phyloP scores from a whole-genome alignment of 2,797 vertebrate species.

The Pseudocheirus occidentalis region DNA sequence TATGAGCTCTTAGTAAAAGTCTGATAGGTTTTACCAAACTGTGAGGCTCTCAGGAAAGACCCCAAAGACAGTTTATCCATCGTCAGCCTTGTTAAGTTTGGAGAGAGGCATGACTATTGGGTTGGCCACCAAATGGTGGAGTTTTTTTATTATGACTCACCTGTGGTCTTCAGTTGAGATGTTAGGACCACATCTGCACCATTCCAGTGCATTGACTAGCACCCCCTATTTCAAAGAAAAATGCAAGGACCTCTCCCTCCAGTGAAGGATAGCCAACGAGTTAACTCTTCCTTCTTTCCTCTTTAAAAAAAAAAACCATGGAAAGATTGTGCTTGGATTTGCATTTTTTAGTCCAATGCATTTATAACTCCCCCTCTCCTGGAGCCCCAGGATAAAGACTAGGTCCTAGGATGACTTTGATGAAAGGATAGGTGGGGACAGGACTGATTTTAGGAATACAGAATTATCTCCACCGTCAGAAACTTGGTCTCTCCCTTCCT shows the following conservation, averaged over 20 bases:
- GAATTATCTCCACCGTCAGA: background rate
- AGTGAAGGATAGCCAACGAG: background rate
- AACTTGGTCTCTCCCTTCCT: background rate
- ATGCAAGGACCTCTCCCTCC: background rate
- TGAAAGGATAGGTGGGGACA: background rate
- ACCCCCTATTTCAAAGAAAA: background rate
- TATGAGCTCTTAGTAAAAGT: background rate
- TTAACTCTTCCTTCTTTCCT: background rate
- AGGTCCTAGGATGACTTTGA: background rate
- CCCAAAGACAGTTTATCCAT: background rate
- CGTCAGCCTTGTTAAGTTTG: background rate
- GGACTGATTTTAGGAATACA: background rate
- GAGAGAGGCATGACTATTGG: background rate
- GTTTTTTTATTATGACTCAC: background rate
- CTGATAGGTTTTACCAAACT: background rate
- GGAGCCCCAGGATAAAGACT: background rate
- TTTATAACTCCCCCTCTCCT: background rate
- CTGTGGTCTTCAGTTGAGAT: background rate
- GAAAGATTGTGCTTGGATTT: conserved; percentile 13
- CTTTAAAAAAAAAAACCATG: background rate
- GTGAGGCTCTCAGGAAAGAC: background rate
- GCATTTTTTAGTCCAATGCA: conserved; percentile 6
- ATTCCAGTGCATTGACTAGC: background rate
- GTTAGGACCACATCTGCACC: background rate
- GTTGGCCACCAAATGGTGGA: background rate